Percentiles rank a stretch among this genome's conserved stretches.
These are phyloP conservation scores for Drosophila elegans DNA, from an alignment of 1,140 invertebrate genomes.

Conservation along the genomic window DNA sequence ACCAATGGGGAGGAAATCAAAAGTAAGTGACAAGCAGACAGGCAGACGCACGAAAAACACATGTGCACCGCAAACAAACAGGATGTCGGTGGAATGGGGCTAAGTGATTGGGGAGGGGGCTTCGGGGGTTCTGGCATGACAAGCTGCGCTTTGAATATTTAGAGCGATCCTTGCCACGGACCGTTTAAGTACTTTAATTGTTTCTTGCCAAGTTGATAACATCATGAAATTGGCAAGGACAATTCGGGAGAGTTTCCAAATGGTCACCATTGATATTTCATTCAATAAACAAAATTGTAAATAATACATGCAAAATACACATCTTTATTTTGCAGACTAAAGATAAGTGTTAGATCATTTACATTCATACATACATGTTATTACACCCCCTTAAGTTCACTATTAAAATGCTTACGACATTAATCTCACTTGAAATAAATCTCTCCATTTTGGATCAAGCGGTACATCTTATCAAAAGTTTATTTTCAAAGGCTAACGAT, in stretches of 20 bases:
- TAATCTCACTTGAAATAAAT: constrained; percentile 8
- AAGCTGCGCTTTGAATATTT: constrained; percentile 74
- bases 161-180: constrained; percentile 28
- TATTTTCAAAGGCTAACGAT: neutral
- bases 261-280: no score
- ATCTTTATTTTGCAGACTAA: no score
- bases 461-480: neutral
- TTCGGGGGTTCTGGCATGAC: constrained; percentile 38
- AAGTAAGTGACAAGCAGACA: constrained; percentile 81
- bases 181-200: constrained; percentile 71
- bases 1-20: constrained; percentile 70
- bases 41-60: constrained; percentile 79
- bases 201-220: constrained; percentile 52
- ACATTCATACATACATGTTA: no score
- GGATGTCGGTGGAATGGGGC: constrained; percentile 17
- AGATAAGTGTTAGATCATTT: no score
- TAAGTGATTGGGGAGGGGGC: neutral
- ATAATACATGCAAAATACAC: no score
- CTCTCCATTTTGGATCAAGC: neutral
- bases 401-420: neutral
- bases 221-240: constrained; percentile 8
- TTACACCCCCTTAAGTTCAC: no score
- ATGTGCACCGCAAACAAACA: constrained; percentile 79
- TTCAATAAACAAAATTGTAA: no score
- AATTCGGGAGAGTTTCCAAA: no score